Conservation (phyloP, 2,113 vertebrate species). For the Ellobius talpinus region DNA sequence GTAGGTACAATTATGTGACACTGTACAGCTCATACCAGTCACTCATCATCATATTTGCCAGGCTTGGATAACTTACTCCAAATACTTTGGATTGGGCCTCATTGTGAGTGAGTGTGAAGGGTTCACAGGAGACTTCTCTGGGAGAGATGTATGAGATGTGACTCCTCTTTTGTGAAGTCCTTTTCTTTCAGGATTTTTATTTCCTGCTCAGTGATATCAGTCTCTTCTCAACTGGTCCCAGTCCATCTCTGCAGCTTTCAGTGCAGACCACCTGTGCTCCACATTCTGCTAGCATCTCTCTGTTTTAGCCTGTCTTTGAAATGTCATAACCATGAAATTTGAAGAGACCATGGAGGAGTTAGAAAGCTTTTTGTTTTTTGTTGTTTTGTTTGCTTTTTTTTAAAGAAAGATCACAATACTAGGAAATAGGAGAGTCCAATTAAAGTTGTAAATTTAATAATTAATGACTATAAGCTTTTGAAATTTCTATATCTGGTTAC, state of each 20-base stretch:
- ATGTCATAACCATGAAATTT: not conserved
- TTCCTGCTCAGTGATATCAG: conserved; percentile 95
- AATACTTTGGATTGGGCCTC: conserved; percentile 93
- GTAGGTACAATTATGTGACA: not conserved
- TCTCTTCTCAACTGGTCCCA: conserved; percentile 85
- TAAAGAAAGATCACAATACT: not conserved
- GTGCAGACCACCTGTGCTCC: conserved; percentile 89
- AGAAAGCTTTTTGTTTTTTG: not conserved
- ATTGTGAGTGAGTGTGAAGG: conserved; percentile 95
- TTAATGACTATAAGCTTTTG: not conserved
- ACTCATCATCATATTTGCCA: conserved; percentile 94
- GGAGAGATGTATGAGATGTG: conserved; percentile 75
- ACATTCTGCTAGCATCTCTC: conserved; percentile 92
- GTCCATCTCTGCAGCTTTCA: conserved; percentile 72
- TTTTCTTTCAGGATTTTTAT: conserved; percentile 90
- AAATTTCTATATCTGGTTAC: not conserved
- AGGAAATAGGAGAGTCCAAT: not conserved
- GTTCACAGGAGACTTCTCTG: conserved; percentile 81
- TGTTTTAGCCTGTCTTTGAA: not conserved
- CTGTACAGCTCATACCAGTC: conserved; percentile 93
- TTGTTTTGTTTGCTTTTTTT: not conserved
- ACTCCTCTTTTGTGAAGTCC: conserved; percentile 85
- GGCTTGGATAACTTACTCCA: conserved; percentile 96
- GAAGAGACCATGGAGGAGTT: not conserved
- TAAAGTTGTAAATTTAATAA: not conserved